These are phyloP conservation scores for Artibeus lituratus DNA, from an alignment of 2,797 vertebrate species.

Conservation along the genomic window DNA sequence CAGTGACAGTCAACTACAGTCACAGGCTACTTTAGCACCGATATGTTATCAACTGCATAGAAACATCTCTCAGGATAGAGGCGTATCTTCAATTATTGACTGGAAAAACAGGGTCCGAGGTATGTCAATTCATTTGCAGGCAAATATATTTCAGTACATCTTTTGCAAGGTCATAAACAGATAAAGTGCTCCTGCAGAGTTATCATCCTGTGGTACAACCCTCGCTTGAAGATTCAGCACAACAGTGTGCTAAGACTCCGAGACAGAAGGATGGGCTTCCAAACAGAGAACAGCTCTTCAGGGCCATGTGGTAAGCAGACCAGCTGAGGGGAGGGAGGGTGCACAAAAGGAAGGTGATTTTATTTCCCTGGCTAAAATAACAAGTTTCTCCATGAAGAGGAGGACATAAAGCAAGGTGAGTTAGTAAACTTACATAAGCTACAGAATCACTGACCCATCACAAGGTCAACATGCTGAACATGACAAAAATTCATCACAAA, in stretches of 20 bases:
- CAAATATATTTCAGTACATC: background rate
- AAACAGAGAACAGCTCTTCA: background rate
- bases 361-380: conserved; percentile 7
- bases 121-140: background rate
- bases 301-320: background rate
- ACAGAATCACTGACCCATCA: background rate
- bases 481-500: background rate
- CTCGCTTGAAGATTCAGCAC: background rate
- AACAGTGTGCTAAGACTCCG: background rate
- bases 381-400: background rate
- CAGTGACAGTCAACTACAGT: background rate
- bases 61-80: background rate
- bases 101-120: background rate
- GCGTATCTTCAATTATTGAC: background rate
- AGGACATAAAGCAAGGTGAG: background rate
- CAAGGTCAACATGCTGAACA: background rate
- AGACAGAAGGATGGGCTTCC: background rate
- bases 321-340: background rate
- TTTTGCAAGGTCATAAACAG: background rate
- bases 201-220: background rate
- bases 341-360: background rate
- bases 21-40: background rate
- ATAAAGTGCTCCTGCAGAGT: background rate
- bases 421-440: background rate
- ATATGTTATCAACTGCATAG: background rate